Evolutionary conservation across 2,113 vertebrate species (phyloP).

Genomic region (Dendrocopos noguchii): DNA sequence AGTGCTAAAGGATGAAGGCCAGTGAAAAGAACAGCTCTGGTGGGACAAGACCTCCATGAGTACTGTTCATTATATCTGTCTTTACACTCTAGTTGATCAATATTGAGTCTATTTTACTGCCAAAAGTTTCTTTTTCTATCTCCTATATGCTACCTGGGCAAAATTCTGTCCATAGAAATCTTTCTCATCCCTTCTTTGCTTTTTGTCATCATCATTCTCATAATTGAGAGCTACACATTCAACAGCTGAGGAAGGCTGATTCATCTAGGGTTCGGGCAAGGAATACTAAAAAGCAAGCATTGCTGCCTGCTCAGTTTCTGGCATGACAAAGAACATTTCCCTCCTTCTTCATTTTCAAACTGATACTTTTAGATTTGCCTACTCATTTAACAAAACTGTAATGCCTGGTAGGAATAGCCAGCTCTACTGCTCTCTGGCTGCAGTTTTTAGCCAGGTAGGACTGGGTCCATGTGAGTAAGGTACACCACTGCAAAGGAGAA

Average conservation of each 20-base stretch:
- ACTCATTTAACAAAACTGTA: neutral
- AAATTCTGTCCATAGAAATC: neutral
- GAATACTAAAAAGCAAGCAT: neutral
- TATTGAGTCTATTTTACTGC: neutral
- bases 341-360: neutral
- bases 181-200: neutral
- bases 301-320: neutral
- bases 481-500: neutral
- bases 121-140: neutral
- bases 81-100: neutral
- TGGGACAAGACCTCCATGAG: neutral
- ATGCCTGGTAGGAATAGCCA: rapidly evolving
- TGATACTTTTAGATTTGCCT: neutral
- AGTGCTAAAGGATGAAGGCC: neutral
- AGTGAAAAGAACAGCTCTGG: neutral
- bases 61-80: neutral
- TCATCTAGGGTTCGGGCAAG: neutral
- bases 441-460: neutral
- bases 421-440: neutral
- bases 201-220: neutral
- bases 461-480: too few species aligned
- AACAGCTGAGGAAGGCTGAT: neutral
- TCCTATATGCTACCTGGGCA: neutral
- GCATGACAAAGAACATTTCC: neutral
- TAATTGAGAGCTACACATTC: neutral